Conservation (phyloP, 2,797 vertebrate species). For the Chelidonichthys spinosus region DNA sequence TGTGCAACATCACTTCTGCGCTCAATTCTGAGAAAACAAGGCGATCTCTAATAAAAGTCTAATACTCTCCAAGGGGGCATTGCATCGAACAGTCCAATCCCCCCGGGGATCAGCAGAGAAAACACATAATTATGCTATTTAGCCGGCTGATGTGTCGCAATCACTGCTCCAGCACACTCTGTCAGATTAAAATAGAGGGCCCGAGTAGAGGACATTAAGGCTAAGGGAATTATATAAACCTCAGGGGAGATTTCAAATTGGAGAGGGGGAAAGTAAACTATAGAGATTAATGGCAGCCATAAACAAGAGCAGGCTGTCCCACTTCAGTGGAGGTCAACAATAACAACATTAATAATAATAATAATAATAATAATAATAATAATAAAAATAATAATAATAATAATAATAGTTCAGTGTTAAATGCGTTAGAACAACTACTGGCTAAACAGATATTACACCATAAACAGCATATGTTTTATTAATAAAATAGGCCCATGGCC, state of each 20-base stretch:
- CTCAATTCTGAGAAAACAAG: slow-evolving; percentile 56
- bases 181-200: slow-evolving; percentile 85
- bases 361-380: slow-evolving; percentile 35
- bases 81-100: slow-evolving; percentile 71
- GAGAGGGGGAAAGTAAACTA: slow-evolving; percentile 83
- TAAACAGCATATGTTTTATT: background rate
- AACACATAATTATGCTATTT: slow-evolving; percentile 85
- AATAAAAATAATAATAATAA: slow-evolving; percentile 11
- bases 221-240: slow-evolving; percentile 84
- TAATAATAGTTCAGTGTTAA: slow-evolving; percentile 19
- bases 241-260: slow-evolving; percentile 84
- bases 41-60: slow-evolving; percentile 72
- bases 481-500: slow-evolving; percentile 28
- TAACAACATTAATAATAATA: slow-evolving; percentile 56
- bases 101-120: slow-evolving; percentile 66
- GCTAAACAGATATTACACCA: slow-evolving; percentile 17
- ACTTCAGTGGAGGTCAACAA: slow-evolving; percentile 71
- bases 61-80: slow-evolving; percentile 68
- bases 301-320: slow-evolving; percentile 77
- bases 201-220: slow-evolving; percentile 84
- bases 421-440: background rate
- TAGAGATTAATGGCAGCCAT: slow-evolving; percentile 85
- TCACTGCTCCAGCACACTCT: slow-evolving; percentile 81
- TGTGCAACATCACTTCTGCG: slow-evolving; percentile 50
- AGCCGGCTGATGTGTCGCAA: slow-evolving; percentile 85